Evolutionary conservation across 2,797 vertebrate genomes (phyloP), one percentile per base, ranked within the genome.

Genomic region (Taenioides sp.): DNA sequence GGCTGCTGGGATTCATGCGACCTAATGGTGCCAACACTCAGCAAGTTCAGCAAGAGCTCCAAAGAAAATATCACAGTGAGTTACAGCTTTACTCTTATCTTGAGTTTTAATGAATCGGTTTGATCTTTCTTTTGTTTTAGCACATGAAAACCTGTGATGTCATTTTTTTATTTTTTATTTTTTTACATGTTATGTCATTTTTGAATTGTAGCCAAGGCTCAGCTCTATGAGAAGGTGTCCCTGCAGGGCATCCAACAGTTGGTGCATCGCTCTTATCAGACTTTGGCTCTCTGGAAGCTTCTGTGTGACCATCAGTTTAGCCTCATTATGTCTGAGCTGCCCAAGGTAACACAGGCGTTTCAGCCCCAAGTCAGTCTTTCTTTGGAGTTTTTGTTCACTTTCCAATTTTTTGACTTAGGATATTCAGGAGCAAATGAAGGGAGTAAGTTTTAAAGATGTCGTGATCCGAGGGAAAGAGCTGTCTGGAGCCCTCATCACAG

Each of bases 21-120:
- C 96, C 95, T 22, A 97, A 99, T 60, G 94, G 95, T 22, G 94
- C 95, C 84, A 96, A 89, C 86, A 95, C 96, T 70, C 98, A 99
- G 80, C 97, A 99, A 84, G 93, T 98, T 76, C 98, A 99, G 70
- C 98, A 99, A 82, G 98, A 99, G 50, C 95, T 98, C 7, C 98
- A 99, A 83, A 96, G 97, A 80, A 98, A 98, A 78, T 97, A 95
- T 31, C 96, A 99, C 69, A 96, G 98, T 98, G 92, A 85, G 92
- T 91, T 54, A 79, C 3, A 7, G 31, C n/a, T 23, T 40, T 40
- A 47, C 22, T 3, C 22, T 47, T 40, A 37, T 7, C 22, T 37
- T 37, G 3, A 18, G 23, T 62, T 37, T 61, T 37, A 34, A 7
- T 54, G 17, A 14, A 47, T 47, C 7, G 3, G 14, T 16, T 47